Percentiles rank a stretch among this genome's conserved stretches.
Conservation (phyloP, 2,113 vertebrate species). For the Antigone vipio region DNA sequence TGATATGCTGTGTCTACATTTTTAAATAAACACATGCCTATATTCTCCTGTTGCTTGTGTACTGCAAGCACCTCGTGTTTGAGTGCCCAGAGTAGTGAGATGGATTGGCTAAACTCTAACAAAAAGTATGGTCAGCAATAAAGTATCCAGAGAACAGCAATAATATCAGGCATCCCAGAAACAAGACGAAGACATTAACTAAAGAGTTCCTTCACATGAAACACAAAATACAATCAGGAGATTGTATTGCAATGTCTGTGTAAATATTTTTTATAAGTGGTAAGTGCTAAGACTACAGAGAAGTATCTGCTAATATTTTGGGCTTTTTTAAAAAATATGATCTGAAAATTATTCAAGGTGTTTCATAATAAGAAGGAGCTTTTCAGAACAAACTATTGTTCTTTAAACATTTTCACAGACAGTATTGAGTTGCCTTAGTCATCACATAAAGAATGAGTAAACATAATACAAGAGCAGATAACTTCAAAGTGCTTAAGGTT, state of each 20-base stretch:
- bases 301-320: not conserved
- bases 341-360: not conserved
- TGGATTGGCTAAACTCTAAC: not conserved
- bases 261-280: not conserved
- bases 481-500: not conserved
- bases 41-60: slow-evolving; percentile 25
- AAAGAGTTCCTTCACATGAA: not conserved
- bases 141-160: not conserved
- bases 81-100: not conserved
- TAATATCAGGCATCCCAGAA: not conserved
- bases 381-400: not conserved
- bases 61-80: not conserved
- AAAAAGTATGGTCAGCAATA: not conserved
- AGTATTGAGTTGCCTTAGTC: not conserved
- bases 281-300: not conserved
- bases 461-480: not conserved
- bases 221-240: not conserved
- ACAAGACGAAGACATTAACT: not conserved
- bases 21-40: slow-evolving; percentile 41
- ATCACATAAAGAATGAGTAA: not conserved
- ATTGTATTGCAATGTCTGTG: not conserved
- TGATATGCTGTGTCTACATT: slow-evolving; percentile 11
- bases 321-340: not conserved
- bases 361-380: not conserved
- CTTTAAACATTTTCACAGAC: not conserved